These are phyloP conservation scores for Zelleria hepariella DNA, from an alignment of 2,888 invertebrate genomes.

Conservation along the genomic window DNA sequence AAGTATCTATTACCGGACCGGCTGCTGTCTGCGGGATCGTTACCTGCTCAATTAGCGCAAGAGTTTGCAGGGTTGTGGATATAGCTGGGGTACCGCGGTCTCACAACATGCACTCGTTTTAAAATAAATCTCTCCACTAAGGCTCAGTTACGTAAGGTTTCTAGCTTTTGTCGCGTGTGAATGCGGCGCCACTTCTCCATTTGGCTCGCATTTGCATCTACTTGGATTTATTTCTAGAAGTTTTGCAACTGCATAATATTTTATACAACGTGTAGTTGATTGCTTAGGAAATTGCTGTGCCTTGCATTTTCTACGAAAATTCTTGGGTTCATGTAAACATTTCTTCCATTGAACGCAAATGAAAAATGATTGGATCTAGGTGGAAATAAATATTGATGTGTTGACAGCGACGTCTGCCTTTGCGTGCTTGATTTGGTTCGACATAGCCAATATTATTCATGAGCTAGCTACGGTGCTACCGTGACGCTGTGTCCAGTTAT, in stretches of 20 bases:
- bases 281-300: too few species aligned
- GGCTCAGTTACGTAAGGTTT: not conserved
- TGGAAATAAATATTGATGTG: not conserved
- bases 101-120: not conserved
- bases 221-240: not conserved
- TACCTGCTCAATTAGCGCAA: not conserved
- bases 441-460: slow-evolving; percentile 13
- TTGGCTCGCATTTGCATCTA: not conserved
- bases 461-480: slow-evolving; percentile 3
- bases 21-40: not conserved
- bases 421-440: not conserved
- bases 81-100: not conserved
- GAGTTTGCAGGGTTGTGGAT: not conserved
- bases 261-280: too few species aligned
- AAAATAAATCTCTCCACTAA: not conserved
- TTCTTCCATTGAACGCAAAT: not conserved
- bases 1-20: not conserved
- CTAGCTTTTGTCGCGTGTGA: not conserved
- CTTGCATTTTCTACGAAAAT: too few species aligned
- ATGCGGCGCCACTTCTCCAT: not conserved
- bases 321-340: too few species aligned
- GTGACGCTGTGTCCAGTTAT: not conserved
- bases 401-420: not conserved
- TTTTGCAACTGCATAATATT: not conserved
- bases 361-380: not conserved